Evolutionary conservation across 2,113 vertebrate species (phyloP), one percentile per base, ranked within the genome.

Genomic region (Brienomyrus longianalis): DNA sequence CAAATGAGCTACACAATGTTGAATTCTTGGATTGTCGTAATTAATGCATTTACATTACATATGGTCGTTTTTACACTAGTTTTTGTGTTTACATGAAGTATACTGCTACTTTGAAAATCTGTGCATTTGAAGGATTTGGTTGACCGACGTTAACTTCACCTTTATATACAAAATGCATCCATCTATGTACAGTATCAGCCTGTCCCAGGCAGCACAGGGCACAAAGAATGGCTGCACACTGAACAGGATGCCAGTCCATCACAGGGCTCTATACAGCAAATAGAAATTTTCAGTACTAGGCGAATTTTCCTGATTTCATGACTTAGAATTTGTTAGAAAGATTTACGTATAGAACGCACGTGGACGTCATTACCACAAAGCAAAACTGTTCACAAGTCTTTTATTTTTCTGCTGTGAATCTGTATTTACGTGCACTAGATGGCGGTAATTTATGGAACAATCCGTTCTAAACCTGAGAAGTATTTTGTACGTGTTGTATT

Each of bases 381-480:
- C 43, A n/a, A 48, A 10, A 10, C 7, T 23, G 83, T 21, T 48
- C 17, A 10, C 45, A 84, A 83, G 35, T 84, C 43, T n/a, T 47
- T 23, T 84, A 48, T 47, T 48, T 84, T 84, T 45, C 43, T 84
- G 2, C 48, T 47, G 15, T 10, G 83, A 43, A 48, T 48, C 39
- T n/a, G 23, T 2, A 84, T n/a, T 85, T 50, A 21, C 21, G 11
- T 31, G 35, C 92, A 90, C 88, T 77, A 86, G 91, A 83, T 54
- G 1, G 87, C 0, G 11, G 86, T 91, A 31, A 90, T 92, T 66
- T 50, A 83, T 74, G 90, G 23, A 87, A 70, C 52, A 92, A 6
- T 6, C 7, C 2, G 23, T 2, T 31, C n/a, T 74, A 31, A 74
- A 39, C 10, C 27, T 35, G 13, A 15, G 13, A 39, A 35, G 27